These are phyloP conservation scores for Scelioninae gen. 2 DNA, from an alignment of 2,888 invertebrate species.

Conservation along the genomic window DNA sequence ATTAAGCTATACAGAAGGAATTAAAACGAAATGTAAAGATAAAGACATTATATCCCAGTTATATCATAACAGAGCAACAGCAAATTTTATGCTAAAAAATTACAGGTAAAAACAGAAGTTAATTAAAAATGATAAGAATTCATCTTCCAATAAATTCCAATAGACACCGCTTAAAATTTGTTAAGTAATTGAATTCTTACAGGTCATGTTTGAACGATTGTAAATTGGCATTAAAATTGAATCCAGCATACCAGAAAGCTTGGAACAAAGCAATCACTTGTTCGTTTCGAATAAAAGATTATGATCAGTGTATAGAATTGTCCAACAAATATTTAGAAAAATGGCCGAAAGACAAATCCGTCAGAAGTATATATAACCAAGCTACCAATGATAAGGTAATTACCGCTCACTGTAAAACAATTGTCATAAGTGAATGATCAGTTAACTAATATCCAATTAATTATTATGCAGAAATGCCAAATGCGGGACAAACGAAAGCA, in stretches of 20 bases:
- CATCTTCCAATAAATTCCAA: no score
- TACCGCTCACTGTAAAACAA: no score
- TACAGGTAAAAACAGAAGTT: constrained; percentile 80
- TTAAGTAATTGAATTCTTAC: constrained; percentile 27
- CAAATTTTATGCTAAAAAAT: constrained; percentile 90
- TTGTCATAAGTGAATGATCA: no score
- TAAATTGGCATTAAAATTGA: constrained; percentile 84
- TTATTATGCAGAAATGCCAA: constrained; percentile 70
- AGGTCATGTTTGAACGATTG: constrained; percentile 88
- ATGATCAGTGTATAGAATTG: constrained; percentile 83
- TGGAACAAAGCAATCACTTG: constrained; percentile 85
- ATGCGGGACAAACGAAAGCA: constrained; percentile 78
- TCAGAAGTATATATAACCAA: constrained; percentile 77
- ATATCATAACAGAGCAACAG: constrained; percentile 94
- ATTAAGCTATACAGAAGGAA: constrained; percentile 91
- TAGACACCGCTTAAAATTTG: no score
- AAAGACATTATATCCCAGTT: constrained; percentile 87
- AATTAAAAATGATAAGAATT: no score
- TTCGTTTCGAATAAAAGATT: constrained; percentile 81
- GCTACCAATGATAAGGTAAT: constrained; percentile 77
- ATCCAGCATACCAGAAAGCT: constrained; percentile 87
- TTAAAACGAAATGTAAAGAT: constrained; percentile 84
- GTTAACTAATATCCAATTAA: no score
- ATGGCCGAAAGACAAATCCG: constrained; percentile 78
- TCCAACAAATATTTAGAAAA: constrained; percentile 82